Evolutionary conservation across 2,888 invertebrate genomes (phyloP).

Genomic region (Mycogona germanica): DNA sequence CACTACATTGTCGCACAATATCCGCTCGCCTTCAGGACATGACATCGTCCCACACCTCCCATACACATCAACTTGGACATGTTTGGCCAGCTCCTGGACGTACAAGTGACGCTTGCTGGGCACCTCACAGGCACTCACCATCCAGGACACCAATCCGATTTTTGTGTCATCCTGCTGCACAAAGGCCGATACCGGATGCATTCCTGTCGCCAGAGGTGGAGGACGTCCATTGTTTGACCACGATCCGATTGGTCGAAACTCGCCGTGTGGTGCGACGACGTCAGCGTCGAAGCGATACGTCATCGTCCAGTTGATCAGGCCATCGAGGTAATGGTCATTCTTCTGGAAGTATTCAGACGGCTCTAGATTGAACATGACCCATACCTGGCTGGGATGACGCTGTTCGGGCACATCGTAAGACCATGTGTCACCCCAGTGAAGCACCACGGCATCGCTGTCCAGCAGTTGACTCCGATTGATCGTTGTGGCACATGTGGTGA

Average conservation of each 20-base stretch:
- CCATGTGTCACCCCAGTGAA: slow-evolving; percentile 21
- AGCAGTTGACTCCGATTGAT: slow-evolving; percentile 13
- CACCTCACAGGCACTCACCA: slow-evolving; percentile 30
- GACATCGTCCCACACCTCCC: slow-evolving; percentile 13
- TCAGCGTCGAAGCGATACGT: slow-evolving; percentile 28
- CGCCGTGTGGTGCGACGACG: slow-evolving; percentile 21
- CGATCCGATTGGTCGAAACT: not conserved
- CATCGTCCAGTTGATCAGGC: slow-evolving; percentile 30
- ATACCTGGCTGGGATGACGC: slow-evolving; percentile 17
- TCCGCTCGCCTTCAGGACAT: not conserved
- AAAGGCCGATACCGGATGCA: too few species aligned
- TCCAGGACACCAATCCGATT: slow-evolving; percentile 24
- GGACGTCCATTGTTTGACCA: too few species aligned
- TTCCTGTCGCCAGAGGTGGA: too few species aligned
- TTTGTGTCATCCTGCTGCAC: too few species aligned
- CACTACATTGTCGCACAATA: not conserved
- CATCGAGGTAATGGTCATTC: slow-evolving; percentile 18
- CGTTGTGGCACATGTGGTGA: slow-evolving; percentile 15
- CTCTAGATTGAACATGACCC: slow-evolving; percentile 22
- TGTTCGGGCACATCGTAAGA: slow-evolving; percentile 14
- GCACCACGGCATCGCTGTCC: slow-evolving; percentile 21
- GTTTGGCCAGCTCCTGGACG: slow-evolving; percentile 16
- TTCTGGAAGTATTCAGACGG: slow-evolving; percentile 20
- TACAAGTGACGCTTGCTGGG: slow-evolving; percentile 14
- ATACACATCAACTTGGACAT: slow-evolving; percentile 19